Evolutionary conservation across 1,140 invertebrate genomes (phyloP).

Genomic region (Drosophila albomicans): DNA sequence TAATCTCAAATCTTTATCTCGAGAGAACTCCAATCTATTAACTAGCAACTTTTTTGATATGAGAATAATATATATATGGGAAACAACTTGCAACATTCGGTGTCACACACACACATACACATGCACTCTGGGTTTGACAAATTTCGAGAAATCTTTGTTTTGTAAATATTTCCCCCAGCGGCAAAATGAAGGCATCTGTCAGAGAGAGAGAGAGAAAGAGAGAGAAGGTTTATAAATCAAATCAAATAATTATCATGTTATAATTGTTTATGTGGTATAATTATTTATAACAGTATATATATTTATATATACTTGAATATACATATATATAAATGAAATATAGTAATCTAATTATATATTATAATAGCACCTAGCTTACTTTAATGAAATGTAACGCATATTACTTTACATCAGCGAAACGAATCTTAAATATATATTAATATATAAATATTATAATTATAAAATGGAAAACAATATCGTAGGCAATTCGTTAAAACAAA

Average conservation of each 20-base stretch:
- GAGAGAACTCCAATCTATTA: neutral
- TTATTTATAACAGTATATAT: conserved; percentile 41
- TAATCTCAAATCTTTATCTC: conserved; percentile 3
- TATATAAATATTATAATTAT: conserved; percentile 30
- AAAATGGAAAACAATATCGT: conserved; percentile 47
- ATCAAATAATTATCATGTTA: conserved; percentile 39
- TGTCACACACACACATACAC: conserved; percentile 3
- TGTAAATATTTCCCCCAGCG: conserved; percentile 70
- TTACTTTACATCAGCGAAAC: conserved; percentile 65
- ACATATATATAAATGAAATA: conserved; percentile 18
- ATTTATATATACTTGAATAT: conserved; percentile 20
- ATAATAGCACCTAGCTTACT: conserved; percentile 71
- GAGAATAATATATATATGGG: conserved; percentile 3
- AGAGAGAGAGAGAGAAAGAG: neutral
- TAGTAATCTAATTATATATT: conserved; percentile 36
- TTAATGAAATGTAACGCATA: conserved; percentile 65
- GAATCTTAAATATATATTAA: conserved; percentile 54
- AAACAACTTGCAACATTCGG: conserved; percentile 44
- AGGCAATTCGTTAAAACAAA: conserved; percentile 74
- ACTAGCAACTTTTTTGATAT: conserved; percentile 42
- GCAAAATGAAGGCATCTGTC: conserved; percentile 60
- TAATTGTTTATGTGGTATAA: conserved; percentile 60
- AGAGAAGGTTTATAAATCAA: conserved; percentile 39
- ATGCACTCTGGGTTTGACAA: conserved; percentile 40
- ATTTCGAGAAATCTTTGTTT: conserved; percentile 59